Conservation (phyloP, 1,140 invertebrate species). For the Bombus soroeensis region DNA sequence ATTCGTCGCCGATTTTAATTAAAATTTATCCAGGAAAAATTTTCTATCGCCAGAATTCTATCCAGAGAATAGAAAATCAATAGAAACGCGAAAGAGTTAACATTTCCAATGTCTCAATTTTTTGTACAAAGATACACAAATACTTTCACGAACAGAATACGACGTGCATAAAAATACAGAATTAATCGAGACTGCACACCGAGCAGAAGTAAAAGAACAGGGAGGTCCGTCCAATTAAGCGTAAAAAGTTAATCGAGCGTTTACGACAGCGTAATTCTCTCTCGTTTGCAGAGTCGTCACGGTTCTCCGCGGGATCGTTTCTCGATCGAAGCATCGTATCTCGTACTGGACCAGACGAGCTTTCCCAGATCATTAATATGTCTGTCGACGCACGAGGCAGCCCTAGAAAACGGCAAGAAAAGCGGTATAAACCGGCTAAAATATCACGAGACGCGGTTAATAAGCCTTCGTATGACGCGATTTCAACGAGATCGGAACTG, state of each 20-base stretch:
- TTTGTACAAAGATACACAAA: not conserved
- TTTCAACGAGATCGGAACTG: not conserved
- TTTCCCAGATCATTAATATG: slow-evolving; percentile 66
- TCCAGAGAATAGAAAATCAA: too few species aligned
- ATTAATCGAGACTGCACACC: not conserved
- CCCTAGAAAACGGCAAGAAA: slow-evolving; percentile 45
- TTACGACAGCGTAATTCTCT: slow-evolving; percentile 28
- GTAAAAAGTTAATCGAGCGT: slow-evolving; percentile 27
- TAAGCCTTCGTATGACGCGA: slow-evolving; percentile 37
- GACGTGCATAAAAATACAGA: not conserved
- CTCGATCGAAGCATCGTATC: not conserved
- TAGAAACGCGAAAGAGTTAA: too few species aligned
- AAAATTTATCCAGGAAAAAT: too few species aligned
- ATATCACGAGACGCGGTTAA: slow-evolving; percentile 52
- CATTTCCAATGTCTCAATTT: not conserved
- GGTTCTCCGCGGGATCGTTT: too few species aligned
- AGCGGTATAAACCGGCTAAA: slow-evolving; percentile 48
- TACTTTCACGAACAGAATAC: not conserved
- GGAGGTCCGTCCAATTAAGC: not conserved
- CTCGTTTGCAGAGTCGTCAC: not conserved
- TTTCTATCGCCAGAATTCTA: too few species aligned
- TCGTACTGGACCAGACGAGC: not conserved
- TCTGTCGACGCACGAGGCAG: not conserved
- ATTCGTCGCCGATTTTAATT: too few species aligned
- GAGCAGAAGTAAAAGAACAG: not conserved